phyloP scores from a whole-genome alignment of 2,113 vertebrate species.

The Mesitornis unicolor region DNA sequence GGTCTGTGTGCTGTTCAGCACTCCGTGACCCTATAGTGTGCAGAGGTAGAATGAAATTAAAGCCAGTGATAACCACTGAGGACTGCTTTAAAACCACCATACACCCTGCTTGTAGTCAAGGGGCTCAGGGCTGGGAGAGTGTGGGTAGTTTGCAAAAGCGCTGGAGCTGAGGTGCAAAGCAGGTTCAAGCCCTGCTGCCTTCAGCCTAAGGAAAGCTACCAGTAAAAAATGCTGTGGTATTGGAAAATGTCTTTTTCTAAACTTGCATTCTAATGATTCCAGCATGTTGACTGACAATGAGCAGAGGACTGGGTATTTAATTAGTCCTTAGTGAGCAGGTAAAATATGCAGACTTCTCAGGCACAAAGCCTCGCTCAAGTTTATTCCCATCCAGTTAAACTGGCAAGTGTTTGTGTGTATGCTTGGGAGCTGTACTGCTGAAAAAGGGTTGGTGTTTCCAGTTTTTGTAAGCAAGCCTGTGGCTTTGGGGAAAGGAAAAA shows the following conservation, averaged over 20 bases:
- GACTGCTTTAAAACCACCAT: not conserved
- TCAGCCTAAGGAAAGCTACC: not conserved
- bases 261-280: not conserved
- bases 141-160: not conserved
- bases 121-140: not conserved
- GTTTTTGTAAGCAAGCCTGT: not conserved
- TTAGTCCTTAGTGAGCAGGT: not conserved
- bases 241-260: not conserved
- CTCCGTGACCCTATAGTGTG: accelerated
- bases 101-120: accelerated
- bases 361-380: not conserved
- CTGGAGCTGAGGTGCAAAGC: not conserved
- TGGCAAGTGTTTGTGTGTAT: not conserved
- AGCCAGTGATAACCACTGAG: not conserved
- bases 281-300: not conserved
- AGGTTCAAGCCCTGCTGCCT: not conserved
- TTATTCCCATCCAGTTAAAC: not conserved
- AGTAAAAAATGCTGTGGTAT: not conserved
- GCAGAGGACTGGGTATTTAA: not conserved
- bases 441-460: not conserved
- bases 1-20: accelerated
- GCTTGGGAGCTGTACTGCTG: not conserved
- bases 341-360: not conserved
- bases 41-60: not conserved
- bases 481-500: not conserved